These are phyloP conservation scores for Pammene fasciana DNA, from an alignment of 2,888 invertebrate species.

Conservation along the genomic window DNA sequence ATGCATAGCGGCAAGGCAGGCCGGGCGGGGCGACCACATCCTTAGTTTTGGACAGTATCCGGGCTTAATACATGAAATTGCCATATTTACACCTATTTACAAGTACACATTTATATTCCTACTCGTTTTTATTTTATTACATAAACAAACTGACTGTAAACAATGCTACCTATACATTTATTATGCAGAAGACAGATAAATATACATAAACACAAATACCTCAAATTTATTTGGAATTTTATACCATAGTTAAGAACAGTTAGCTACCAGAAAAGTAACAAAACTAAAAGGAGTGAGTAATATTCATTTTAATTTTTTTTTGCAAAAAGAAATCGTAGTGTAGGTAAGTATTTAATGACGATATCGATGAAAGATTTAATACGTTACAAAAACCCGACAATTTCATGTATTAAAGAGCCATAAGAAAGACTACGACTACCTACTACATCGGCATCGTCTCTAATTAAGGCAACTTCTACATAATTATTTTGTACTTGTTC, in stretches of 20 bases:
- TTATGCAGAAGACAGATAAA: too few relatives aligned
- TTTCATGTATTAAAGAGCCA: neutral
- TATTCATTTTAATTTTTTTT: too few relatives aligned
- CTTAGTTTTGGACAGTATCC: constrained; percentile 1
- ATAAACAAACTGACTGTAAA: too few relatives aligned
- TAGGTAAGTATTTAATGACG: too few relatives aligned
- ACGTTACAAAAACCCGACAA: neutral
- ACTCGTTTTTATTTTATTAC: neutral
- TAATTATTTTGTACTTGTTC: constrained; percentile 25
- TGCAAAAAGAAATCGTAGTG: too few relatives aligned
- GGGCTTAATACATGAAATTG: neutral
- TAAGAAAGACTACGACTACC: neutral
- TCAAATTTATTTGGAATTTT: too few relatives aligned
- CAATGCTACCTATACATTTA: too few relatives aligned
- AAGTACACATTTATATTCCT: neutral
- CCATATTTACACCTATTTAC: neutral
- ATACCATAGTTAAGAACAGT: too few relatives aligned
- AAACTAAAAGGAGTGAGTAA: too few relatives aligned
- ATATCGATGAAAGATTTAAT: neutral
- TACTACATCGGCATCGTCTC: neutral
- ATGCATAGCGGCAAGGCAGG: constrained; percentile 37
- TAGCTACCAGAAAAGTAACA: too few relatives aligned
- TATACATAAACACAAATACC: too few relatives aligned
- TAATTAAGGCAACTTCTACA: constrained; percentile 19
- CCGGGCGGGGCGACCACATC: neutral